These are phyloP conservation scores for Drosophila persimilis DNA, from an alignment of 1,140 invertebrate genomes.

Conservation along the genomic window DNA sequence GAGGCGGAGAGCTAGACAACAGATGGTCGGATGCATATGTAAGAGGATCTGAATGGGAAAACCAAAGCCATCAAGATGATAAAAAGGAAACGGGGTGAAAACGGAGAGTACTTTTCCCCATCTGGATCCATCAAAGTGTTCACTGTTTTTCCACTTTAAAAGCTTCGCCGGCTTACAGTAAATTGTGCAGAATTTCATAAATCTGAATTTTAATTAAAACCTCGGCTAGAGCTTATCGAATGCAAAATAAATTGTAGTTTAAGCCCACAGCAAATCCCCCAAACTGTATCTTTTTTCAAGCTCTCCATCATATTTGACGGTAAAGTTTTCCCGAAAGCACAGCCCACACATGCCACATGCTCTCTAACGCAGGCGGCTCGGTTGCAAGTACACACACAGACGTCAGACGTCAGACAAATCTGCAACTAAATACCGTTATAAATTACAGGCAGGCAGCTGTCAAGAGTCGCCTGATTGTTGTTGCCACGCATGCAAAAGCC, in stretches of 20 bases:
- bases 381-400: no score
- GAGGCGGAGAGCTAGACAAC: no score
- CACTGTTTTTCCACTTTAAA: not conserved
- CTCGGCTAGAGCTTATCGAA: conserved; percentile 24
- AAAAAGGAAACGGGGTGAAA: no score
- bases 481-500: conserved; percentile 56
- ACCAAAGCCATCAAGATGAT: no score
- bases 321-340: conserved; percentile 29
- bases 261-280: not conserved
- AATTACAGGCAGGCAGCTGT: conserved; percentile 61
- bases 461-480: conserved; percentile 50
- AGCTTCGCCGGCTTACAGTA: not conserved
- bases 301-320: conserved; percentile 5
- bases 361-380: no score
- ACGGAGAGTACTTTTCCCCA: not conserved
- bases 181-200: not conserved
- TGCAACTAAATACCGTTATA: conserved; percentile 73
- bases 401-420: conserved; percentile 47
- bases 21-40: no score
- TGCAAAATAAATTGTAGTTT: not conserved
- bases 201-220: conserved; percentile 25
- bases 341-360: not conserved
- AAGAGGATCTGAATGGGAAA: no score
- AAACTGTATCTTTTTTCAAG: not conserved
- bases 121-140: conserved; percentile 13